Base-by-base conservation (phyloP, 2,797 vertebrate species). In the Calcarius lapponicus region DNA sequence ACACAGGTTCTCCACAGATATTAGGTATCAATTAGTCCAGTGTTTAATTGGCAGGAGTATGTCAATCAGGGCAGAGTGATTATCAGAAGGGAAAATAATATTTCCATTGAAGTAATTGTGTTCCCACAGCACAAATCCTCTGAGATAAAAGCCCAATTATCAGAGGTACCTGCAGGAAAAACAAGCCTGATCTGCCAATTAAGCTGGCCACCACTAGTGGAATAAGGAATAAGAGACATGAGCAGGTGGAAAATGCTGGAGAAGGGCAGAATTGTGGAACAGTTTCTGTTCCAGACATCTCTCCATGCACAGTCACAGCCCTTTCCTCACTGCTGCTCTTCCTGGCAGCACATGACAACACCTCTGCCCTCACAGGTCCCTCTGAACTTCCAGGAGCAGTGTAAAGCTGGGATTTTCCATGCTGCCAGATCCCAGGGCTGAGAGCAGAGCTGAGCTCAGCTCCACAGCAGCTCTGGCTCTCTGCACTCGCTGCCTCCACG, bases 81-180 rank as follows among this genome's bases (percentile, higher is more conserved):
- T 58, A 96, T 26, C 34, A 67, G 36, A 92, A 24, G 20, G 64
- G 45, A 86, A 88, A 93, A 88, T 3, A 69, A 0, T 69, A 58
- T 66, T 93, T 94, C 58, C 76, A 60, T 6, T 5, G 15, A 65
- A 75, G 36, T 45, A 48, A 84, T 15, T 76, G 73, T 64, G 76
- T 10, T 80, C 47, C 31, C 40, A 43, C 4, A 48, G 80, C 76
- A 86, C 62, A 86, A 86, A 86, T 5, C 81, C 64, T 53, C 65
- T 19, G 91, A 53, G 91, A 78, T 28, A 83, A 28, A 85, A 91
- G 62, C 69, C 72, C 88, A 90, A 51, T 83, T 86, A 91, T 3
- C 69, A 53, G 57, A 95, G 67, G 60, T 9, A 73, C 29, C 78
- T 50, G 61, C 83, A 85, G 78, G 79, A 74, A 89, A 83, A 79